Conservation (phyloP, 1,140 invertebrate genomes). For the Phenacoccus solenopsis region DNA sequence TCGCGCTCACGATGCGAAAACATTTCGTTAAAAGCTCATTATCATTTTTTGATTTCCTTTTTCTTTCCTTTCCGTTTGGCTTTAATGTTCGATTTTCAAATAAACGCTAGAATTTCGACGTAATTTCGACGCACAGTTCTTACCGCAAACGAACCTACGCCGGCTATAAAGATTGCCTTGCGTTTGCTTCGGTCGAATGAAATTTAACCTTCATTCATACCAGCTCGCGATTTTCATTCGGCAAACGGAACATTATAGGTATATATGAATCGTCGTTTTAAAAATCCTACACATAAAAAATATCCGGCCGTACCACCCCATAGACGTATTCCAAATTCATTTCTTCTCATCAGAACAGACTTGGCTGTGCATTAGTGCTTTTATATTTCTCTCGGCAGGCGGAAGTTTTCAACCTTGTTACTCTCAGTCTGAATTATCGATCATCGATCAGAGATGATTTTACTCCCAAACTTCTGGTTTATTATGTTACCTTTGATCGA, state of each 20-base stretch:
- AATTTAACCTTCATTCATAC: not conserved
- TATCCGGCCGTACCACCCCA: too few relatives aligned
- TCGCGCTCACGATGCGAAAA: not conserved
- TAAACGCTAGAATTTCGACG: not conserved
- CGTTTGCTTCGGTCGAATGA: not conserved
- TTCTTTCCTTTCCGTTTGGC: not conserved
- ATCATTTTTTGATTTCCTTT: not conserved
- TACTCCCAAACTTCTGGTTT: not conserved
- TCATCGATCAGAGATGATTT: not conserved
- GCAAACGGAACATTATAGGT: not conserved
- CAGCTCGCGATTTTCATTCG: not conserved
- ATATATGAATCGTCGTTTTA: not conserved
- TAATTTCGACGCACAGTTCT: not conserved
- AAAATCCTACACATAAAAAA: not conserved
- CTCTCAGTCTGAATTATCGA: too few relatives aligned
- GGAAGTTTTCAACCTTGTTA: too few relatives aligned
- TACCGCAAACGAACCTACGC: not conserved
- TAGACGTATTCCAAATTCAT: too few relatives aligned
- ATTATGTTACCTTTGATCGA: too few relatives aligned
- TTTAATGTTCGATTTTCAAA: not conserved
- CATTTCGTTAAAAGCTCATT: not conserved
- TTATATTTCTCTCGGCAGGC: too few relatives aligned
- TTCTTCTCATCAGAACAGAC: too few relatives aligned
- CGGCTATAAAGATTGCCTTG: too few relatives aligned
- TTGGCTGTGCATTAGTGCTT: too few relatives aligned